Evolutionary conservation across 2,797 vertebrate genomes (phyloP).

Genomic region (Phoxinus dragarum): DNA sequence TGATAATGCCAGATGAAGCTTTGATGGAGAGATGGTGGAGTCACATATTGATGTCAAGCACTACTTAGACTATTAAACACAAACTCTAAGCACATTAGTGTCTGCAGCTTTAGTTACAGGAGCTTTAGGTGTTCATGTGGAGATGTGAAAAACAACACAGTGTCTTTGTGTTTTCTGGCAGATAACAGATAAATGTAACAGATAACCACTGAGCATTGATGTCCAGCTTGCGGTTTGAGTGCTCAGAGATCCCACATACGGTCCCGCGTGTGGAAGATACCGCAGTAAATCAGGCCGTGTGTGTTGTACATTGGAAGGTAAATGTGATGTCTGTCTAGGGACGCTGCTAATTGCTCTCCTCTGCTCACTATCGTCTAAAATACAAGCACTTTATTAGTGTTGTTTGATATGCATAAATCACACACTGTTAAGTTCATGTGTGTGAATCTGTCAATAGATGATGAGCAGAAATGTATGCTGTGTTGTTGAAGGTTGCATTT

Average conservation of each 20-base stretch:
- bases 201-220: neutral
- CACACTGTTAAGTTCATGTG: neutral
- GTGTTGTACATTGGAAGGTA: neutral
- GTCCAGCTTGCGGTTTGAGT: neutral
- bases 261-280: neutral
- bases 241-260: neutral
- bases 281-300: neutral
- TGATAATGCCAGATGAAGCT: neutral
- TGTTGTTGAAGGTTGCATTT: neutral
- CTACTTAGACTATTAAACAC: neutral
- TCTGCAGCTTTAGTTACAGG: neutral
- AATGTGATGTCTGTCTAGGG: slow-evolving; percentile 1
- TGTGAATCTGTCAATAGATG: neutral
- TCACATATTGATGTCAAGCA: neutral
- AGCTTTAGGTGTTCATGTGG: neutral
- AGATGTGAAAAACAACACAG: neutral
- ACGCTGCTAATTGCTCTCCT: neutral
- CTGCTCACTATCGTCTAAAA: neutral
- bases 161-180: slow-evolving; percentile 4
- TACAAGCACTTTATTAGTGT: neutral
- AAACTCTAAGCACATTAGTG: neutral
- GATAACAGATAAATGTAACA: no score
- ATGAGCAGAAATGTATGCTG: neutral
- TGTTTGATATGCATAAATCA: neutral
- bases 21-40: slow-evolving; percentile 2